Evolutionary conservation across 2,888 invertebrate species (phyloP).

Genomic region (Leucozona laternaria): DNA sequence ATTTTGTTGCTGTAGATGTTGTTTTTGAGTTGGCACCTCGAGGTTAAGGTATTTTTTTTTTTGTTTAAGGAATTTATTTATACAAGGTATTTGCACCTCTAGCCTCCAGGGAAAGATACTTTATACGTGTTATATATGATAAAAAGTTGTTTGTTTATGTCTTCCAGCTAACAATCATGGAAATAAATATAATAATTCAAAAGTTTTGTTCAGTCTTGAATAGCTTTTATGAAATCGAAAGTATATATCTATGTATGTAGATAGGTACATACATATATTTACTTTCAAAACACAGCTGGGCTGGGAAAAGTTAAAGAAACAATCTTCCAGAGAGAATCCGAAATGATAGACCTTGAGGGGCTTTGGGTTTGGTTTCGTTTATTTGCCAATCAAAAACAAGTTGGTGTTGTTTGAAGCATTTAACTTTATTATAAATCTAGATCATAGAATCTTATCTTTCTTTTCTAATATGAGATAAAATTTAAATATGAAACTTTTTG

Average conservation of each 20-base stretch:
- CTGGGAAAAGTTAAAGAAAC: not conserved
- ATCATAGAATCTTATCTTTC: no score
- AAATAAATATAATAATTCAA: conserved; percentile 6
- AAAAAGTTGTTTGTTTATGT: not conserved
- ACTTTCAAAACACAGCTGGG: not conserved
- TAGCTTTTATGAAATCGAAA: not conserved
- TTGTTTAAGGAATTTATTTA: not conserved
- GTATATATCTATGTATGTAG: not conserved
- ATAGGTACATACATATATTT: not conserved
- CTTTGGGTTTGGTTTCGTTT: no score
- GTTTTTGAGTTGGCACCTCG: not conserved
- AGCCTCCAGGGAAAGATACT: not conserved
- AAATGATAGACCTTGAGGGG: no score
- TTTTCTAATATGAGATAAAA: no score
- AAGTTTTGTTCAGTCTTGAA: not conserved
- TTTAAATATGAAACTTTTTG: no score
- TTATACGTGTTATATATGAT: not conserved
- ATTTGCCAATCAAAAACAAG: no score
- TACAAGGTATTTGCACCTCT: not conserved
- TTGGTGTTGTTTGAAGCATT: no score
- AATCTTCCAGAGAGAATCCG: no score
- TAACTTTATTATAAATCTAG: no score
- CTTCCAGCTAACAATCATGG: conserved; percentile 14
- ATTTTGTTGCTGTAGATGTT: not conserved
- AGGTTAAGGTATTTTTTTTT: not conserved